phyloP scores from a whole-genome alignment of 2,797 vertebrate species.

The Coregonus sp. region DNA sequence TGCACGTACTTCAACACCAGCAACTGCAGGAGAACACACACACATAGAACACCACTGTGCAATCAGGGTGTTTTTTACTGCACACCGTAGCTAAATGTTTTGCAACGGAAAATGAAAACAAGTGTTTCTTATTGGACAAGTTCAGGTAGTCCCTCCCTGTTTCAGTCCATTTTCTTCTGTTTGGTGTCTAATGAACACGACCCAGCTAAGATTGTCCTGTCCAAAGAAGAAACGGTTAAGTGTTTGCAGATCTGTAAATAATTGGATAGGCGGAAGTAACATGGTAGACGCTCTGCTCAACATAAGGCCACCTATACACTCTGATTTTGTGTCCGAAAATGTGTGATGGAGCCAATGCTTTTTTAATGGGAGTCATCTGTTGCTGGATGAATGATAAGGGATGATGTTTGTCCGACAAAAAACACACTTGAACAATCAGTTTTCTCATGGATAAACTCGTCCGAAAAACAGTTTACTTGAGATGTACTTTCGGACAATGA shows the following conservation, averaged over 20 bases:
- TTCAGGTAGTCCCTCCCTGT: not conserved
- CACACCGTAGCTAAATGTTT: not conserved
- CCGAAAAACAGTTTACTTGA: not conserved
- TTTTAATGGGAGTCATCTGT: not conserved
- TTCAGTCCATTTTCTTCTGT: not conserved
- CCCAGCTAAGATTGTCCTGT: not conserved
- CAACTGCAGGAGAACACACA: constrained; percentile 72
- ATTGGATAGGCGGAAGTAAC: not conserved
- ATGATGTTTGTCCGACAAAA: not conserved
- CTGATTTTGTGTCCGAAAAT: too few species aligned
- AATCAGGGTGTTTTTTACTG: too few species aligned
- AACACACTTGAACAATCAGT: not conserved
- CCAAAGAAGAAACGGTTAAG: not conserved
- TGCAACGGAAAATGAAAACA: not conserved
- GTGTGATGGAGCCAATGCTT: not conserved
- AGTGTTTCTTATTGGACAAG: not conserved
- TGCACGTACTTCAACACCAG: constrained; percentile 98
- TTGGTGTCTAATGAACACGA: not conserved
- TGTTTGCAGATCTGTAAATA: not conserved
- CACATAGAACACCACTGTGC: not conserved
- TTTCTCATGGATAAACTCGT: not conserved
- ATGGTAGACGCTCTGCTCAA: too few species aligned
- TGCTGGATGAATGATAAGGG: not conserved
- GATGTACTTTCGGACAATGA: not conserved
- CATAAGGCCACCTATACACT: too few species aligned